Conservation (phyloP, 92 coral and sea anemone genomes). For the Siderastrea siderea region DNA sequence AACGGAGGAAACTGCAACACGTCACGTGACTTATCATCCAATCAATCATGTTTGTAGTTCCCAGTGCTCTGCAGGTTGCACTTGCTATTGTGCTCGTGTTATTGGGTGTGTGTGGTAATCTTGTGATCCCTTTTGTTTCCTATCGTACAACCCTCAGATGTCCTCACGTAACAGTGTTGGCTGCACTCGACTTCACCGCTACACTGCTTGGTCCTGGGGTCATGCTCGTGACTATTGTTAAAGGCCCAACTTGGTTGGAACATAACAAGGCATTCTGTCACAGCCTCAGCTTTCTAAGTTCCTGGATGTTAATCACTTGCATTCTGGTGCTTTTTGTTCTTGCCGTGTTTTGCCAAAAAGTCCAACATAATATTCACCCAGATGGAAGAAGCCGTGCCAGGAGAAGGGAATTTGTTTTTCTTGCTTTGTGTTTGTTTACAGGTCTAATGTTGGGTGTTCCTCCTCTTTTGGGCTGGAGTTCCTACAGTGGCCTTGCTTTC, state of each 20-base stretch:
- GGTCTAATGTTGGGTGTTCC: conserved; percentile 26
- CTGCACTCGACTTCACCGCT: conserved; percentile 56
- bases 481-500: conserved; percentile 24
- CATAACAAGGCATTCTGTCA: conserved; percentile 38
- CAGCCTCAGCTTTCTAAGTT: conserved; percentile 42
- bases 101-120: conserved; percentile 65
- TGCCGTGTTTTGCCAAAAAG: conserved; percentile 47
- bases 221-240: conserved; percentile 15
- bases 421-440: conserved; percentile 6
- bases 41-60: conserved; percentile 9
- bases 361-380: background rate
- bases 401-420: conserved; percentile 4
- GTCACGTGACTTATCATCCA: conserved; percentile 15
- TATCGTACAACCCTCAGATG: conserved; percentile 34
- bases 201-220: conserved; percentile 57
- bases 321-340: conserved; percentile 44
- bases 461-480: conserved; percentile 62
- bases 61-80: conserved; percentile 27
- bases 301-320: conserved; percentile 23
- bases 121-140: conserved; percentile 24
- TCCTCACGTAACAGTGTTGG: conserved; percentile 37
- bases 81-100: conserved; percentile 34
- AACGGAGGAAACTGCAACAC: background rate
- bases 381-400: background rate
- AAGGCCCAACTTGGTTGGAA: conserved; percentile 47